phyloP scores from a whole-genome alignment of 2,888 invertebrate species.

The Lymantria monacha region DNA sequence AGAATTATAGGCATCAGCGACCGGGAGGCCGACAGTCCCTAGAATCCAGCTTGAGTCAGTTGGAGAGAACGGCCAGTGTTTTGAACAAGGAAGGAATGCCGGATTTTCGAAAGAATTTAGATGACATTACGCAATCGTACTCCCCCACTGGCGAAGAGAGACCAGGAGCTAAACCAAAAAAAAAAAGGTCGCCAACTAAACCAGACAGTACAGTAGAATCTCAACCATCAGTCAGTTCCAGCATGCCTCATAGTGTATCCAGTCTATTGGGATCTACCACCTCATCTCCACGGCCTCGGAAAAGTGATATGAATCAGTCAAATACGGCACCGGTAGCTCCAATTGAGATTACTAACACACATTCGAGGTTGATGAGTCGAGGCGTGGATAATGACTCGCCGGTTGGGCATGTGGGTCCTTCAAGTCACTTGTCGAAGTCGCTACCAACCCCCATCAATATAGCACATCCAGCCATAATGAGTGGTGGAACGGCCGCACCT shows the following conservation, averaged over 20 bases:
- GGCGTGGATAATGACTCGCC: slow-evolving; percentile 35
- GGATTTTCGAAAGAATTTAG: slow-evolving; percentile 72
- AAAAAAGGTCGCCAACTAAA: slow-evolving; percentile 70
- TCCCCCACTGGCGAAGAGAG: slow-evolving; percentile 69
- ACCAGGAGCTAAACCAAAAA: slow-evolving; percentile 57
- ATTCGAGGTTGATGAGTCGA: slow-evolving; percentile 18
- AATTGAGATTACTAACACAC: slow-evolving; percentile 30
- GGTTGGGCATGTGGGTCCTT: slow-evolving; percentile 29
- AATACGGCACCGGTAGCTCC: slow-evolving; percentile 39
- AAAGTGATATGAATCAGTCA: slow-evolving; percentile 32
- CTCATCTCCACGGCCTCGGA: slow-evolving; percentile 35
- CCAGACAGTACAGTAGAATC: slow-evolving; percentile 48
- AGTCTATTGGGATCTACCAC: slow-evolving; percentile 57
- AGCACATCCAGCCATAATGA: slow-evolving; percentile 50
- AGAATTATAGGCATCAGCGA: slow-evolving; percentile 77
- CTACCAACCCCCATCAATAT: slow-evolving; percentile 38
- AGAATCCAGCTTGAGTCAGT: slow-evolving; percentile 69
- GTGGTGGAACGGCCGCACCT: slow-evolving; percentile 42
- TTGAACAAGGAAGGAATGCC: slow-evolving; percentile 71
- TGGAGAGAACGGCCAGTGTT: slow-evolving; percentile 71
- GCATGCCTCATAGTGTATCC: slow-evolving; percentile 73
- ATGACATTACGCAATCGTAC: slow-evolving; percentile 77
- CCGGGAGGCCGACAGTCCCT: slow-evolving; percentile 54
- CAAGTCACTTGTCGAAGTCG: slow-evolving; percentile 18
- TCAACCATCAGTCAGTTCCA: slow-evolving; percentile 35